Evolutionary conservation across 2,888 invertebrate genomes (phyloP), one percentile per base, ranked within the genome.

Genomic region (Cheiracanthium punctorium): DNA sequence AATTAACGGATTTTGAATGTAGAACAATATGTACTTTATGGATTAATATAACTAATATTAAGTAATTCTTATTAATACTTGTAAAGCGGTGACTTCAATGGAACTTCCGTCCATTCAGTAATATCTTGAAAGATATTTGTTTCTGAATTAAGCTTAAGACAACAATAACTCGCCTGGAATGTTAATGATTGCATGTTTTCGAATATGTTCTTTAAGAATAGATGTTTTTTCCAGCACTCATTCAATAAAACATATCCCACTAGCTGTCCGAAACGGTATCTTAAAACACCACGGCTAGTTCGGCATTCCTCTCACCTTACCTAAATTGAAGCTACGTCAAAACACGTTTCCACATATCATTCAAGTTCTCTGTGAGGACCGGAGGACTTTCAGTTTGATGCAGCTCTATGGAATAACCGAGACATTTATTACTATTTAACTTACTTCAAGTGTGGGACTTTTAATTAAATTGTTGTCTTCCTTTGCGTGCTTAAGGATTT

Each of bases 401-500:
- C 20, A 24, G 4, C 24, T 58, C 58, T 58, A 58, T 24, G 24
- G 24, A 58, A 58, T 58, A 24, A 24, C 58, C 12, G 58, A 20
- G 58, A 37, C 10, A 37, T 37, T 37, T 37, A 37, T 58, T 58
- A 24, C 24, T 58, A 20, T 58, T 58, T 58, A 58, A 24, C 20
- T 24, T 58, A 58, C 24, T 58, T 24, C 20, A 20, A 14, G 58
- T 58, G 24, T 24, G 17, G 58, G 24, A 58, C 24, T 24, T 58
- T 58, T 24, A 58, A 24, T 58, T 58, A 58, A 58, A 24, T 58
- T 58, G 58, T 58, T 58, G 58, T 58, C 24, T 58, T 58, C 24
- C 58, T 58, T 58, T 58, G 24, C 24, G 5, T 24, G 20, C 58
- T 24, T 24, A 58, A 24, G 58, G 58, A 58, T 58, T 58, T 48